Evolutionary conservation across 2,113 vertebrate species (phyloP), one percentile per base, ranked within the genome.

Genomic region (Onychostoma macrolepis): DNA sequence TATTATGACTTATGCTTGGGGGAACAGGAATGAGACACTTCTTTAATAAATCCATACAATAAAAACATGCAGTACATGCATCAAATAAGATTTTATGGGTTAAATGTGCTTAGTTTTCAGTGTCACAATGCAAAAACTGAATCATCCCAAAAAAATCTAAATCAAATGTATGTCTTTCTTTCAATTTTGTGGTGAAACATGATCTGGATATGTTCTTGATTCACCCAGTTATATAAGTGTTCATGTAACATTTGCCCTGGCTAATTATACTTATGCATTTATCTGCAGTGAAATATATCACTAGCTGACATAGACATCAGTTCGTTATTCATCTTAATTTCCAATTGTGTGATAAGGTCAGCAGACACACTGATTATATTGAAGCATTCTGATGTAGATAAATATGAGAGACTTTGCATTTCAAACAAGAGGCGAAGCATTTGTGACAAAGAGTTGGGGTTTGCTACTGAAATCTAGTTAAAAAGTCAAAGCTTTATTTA

Each of bases 261-360:
- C 24, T 41, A 72, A 72, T 38, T 72, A 38, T 24, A 36, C 33
- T 71, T 38, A 21, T 0, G 9, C 19, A 72, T 72, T 72, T 36
- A 2, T 36, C 50, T n/a, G 30, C 28, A 53, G 30, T 33, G 9
- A 79, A 58, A 80, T 80, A 58, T 1, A 21, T 79, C 77, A 8
- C 11, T 36, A 2, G 7, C 28, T 53, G 13, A 38, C 30, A n/a
- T 8, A 3, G 41, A 45, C 72, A 45, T 76, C 38, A 48, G 41
- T 15, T 80, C 19, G 0, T 58, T 58, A 56, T 38, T 80, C 30
- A 58, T 80, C 19, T 0, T 58, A 4, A 38, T 58, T 58, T 21
- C 13, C 30, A 38, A 10, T 58, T 38, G 77, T 38, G 77, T 80
- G 77, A 58, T 38, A 38, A 80, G 50, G 77, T 80, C 77, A 58